Evolutionary conservation across 2,797 vertebrate species (phyloP), one percentile per base, ranked within the genome.

Genomic region (Danio albolineatus): DNA sequence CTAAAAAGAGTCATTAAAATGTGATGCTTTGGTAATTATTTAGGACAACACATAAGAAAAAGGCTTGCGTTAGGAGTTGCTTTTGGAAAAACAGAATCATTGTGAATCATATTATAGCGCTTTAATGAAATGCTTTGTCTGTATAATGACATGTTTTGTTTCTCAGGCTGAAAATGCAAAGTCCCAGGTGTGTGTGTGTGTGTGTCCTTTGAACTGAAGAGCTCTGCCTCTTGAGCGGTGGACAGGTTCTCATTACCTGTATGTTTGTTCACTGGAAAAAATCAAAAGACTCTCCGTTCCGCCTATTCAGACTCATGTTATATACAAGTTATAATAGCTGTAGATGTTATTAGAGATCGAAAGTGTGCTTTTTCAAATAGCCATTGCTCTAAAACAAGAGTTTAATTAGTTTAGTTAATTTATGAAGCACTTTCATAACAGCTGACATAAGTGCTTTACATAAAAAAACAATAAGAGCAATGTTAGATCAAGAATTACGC

Each of bases 111-210:
- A 54, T 79, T 51, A 73, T 77, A 8, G 67, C 70, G 59, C n/a
- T 80, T 81, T 84, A 78, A 75, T 74, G 0, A 10, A 57, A 21
- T 54, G 9, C 28, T 78, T 57, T 66, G 65, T 54, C 69, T 44
- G 39, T 49, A 49, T 66, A 62, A 75, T 51, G 21, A 56, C 61
- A 46, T 38, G 72, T 67, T 75, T 57, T 59, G 28, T 39, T 21
- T 13, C 39, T 2, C 17, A 28, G 17, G 46, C 17, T 54, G 48
- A 16, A 2, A 73, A 65, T 36, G 21, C 57, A 43, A 54, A 72
- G 73, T 57, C 77, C 78, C 84, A 82, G 75, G 75, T 85, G 85
- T 73, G 85, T 73, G 2, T 43, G 75, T 85, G 85, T 73, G 85
- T 73, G 2, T 43, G 66, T 78, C 57, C 84, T 87, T 87, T 87